Base-by-base conservation (phyloP, 2,797 vertebrate genomes). In the Setipinna tenuifilis region DNA sequence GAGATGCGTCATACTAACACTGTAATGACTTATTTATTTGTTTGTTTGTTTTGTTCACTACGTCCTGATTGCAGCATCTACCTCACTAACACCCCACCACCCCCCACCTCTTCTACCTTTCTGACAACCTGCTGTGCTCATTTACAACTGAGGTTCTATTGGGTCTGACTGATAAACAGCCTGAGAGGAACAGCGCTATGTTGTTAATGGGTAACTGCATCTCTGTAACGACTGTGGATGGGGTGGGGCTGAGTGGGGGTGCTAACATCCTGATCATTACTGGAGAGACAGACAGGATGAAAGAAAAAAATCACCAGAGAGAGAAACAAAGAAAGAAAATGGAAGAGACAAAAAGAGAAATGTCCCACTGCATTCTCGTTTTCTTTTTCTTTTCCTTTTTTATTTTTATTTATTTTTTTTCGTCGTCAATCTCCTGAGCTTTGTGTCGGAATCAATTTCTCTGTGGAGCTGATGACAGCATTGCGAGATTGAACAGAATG, bases 121-220 rank as follows among this genome's bases (percentile, higher is more conserved):
- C 86, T 81, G 89, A 85, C 87, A 91, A 92, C 91, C 92, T 88
- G 90, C 88, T 88, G 89, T 89, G 87, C 91, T 93, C 89, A 92
- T 93, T 93, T 92, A 90, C 92, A 88, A 88, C 46, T 80, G 91
- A 87, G 88, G 88, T 90, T 89, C 89, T 91, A 89, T 88, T 90
- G 90, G 91, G 88, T 89, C 90, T 88, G 88, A 83, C 83, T 91
- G 92, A 94, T 92, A 88, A 93, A 94, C 90, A 91, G 89, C 87
- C 88, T 85, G 14, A 87, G 85, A 86, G 89, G 90, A 89, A 87
- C 71, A 65, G 89, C 90, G 87, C 87, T 81, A 78, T 28, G 87
- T 83, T 88, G 90, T 65, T 90, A 92, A 93, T 91, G 91, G 84
- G 68, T 41, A 41, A 41, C 68, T 28, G 31, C 28, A 31, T 41